phyloP scores from a whole-genome alignment of 2,888 invertebrate genomes.

The Andricus quercusramuli region DNA sequence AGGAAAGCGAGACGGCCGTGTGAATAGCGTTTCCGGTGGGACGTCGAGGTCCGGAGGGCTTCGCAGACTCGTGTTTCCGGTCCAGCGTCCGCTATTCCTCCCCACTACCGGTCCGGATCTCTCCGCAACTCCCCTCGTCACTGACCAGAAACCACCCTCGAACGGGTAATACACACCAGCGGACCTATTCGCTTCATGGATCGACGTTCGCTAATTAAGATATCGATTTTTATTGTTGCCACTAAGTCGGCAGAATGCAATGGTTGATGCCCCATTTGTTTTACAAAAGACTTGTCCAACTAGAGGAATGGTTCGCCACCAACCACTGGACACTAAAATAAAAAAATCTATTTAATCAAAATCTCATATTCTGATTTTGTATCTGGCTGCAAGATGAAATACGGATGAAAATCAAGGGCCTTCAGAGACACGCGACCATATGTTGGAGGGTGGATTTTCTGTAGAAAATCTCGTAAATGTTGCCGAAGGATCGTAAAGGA shows the following conservation, averaged over 20 bases:
- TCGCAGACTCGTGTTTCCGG: slow-evolving; percentile 78
- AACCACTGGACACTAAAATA: background rate
- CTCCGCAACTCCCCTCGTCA: slow-evolving; percentile 58
- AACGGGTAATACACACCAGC: slow-evolving; percentile 47
- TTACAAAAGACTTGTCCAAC: background rate
- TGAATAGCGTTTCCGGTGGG: slow-evolving; percentile 78
- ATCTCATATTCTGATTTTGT: background rate
- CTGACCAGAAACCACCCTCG: slow-evolving; percentile 53
- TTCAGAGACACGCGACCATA: slow-evolving; percentile 55
- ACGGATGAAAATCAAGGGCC: slow-evolving; percentile 51
- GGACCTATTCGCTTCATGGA: slow-evolving; percentile 55
- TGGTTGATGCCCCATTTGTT: slow-evolving; percentile 11
- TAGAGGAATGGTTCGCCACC: background rate
- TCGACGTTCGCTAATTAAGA: slow-evolving; percentile 77
- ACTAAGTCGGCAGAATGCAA: slow-evolving; percentile 68
- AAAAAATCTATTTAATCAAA: background rate
- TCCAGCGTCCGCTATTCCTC: slow-evolving; percentile 74
- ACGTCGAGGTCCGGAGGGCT: slow-evolving; percentile 76
- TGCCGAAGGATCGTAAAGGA: slow-evolving; percentile 64
- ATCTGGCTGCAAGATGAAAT: background rate
- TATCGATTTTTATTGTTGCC: slow-evolving; percentile 77
- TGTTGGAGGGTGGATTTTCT: slow-evolving; percentile 49
- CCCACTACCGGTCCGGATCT: slow-evolving; percentile 71
- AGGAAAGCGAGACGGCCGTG: slow-evolving; percentile 73
- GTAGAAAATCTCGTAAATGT: slow-evolving; percentile 50